Conservation (phyloP, 2,888 invertebrate species). For the Ecliptopera silaceata region DNA sequence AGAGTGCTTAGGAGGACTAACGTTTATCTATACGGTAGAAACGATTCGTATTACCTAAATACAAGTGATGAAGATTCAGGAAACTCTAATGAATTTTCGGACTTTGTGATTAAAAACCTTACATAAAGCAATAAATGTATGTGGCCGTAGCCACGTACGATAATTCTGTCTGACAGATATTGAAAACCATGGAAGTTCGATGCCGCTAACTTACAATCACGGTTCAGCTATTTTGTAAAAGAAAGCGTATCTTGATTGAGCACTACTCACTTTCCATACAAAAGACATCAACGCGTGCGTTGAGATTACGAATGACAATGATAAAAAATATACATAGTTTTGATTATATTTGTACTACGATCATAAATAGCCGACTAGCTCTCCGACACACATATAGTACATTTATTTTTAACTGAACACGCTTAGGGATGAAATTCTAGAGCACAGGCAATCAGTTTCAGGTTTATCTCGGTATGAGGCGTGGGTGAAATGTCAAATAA, state of each 20-base stretch:
- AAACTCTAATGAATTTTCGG: too few species aligned
- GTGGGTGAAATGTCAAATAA: constrained; percentile 36
- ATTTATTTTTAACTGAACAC: background rate
- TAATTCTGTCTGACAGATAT: too few species aligned
- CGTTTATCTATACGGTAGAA: too few species aligned
- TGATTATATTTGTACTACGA: too few species aligned
- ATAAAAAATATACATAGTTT: background rate
- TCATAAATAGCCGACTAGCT: too few species aligned
- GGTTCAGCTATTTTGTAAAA: background rate
- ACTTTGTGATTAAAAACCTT: too few species aligned
- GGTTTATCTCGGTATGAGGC: constrained; percentile 9
- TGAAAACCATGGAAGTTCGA: too few species aligned
- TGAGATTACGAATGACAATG: background rate
- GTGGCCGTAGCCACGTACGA: too few species aligned
- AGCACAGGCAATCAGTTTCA: constrained; percentile 9
- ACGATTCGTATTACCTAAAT: too few species aligned
- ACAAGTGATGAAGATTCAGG: too few species aligned
- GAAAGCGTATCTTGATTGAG: background rate
- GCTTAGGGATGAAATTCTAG: constrained; percentile 9
- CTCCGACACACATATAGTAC: background rate
- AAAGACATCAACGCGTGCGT: constrained; percentile 21
- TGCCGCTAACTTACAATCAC: background rate
- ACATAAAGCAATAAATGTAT: too few species aligned
- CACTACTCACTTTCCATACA: background rate
- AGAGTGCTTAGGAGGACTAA: too few species aligned